Evolutionary conservation across 2,113 vertebrate genomes (phyloP), one percentile per base, ranked within the genome.

Genomic region (Euleptes europaea): DNA sequence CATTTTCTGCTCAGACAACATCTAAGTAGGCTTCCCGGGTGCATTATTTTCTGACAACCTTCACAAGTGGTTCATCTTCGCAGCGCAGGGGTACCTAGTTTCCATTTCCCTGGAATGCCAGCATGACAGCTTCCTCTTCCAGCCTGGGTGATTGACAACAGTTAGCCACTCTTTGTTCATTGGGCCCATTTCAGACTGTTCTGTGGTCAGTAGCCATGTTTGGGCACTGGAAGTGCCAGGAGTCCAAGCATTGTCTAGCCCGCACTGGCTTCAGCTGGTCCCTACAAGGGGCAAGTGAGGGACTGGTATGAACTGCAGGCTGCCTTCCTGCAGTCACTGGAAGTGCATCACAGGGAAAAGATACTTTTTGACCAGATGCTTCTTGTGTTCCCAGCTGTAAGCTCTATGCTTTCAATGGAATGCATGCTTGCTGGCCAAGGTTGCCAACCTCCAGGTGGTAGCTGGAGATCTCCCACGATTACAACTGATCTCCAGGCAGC

Each of bases 1-100:
- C 84, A 49, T 85, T 80, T 85, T 72, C 84, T 85, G 76, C 54
- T 85, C 67, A 72, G 77, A 17, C 84, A 63, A 73, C 76, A 79
- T 78, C 51, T 85, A 63, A 79, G 21, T 63, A 31, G 77, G 67
- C 84, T 73, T 49, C 77, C 51, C 57, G 60, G 83, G 54, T 14
- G 54, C 69, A 79, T 85, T 72, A 72, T 85, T 72, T 85, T 72
- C n/a, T 79, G 72, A 65, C 38, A 65, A 33, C 76, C 14, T 71
- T 40, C 51, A 79, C 28, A 35, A 66, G 72, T 72, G 31, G 67
- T 31, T 85, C 69, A 49, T 85, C 77, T 80, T 77, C 42, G 47
- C 67, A 49, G 84, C 42, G 47, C 67, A 49, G 84, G 67, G 38
- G 54, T 47, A 23, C 17, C 84, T 72, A 65, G 54, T 85, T 72